Conservation (phyloP, 1,140 invertebrate species). For the Panagrolaimus sp. region DNA sequence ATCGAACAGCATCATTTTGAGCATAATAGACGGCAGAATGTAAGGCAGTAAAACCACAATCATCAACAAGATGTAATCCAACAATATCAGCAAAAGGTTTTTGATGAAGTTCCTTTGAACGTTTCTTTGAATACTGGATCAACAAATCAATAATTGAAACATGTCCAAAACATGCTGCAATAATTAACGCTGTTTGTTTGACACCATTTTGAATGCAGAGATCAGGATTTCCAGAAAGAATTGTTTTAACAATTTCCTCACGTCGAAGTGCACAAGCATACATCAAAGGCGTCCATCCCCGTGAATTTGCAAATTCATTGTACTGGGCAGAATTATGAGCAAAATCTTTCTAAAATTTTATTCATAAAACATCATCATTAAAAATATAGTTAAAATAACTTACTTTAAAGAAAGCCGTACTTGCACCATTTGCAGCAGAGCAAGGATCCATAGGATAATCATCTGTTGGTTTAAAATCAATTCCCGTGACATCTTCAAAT, state of each 20-base stretch:
- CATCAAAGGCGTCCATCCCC: not conserved
- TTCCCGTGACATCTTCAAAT: too few relatives aligned
- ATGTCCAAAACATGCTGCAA: not conserved
- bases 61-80: not conserved
- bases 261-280: slow-evolving; percentile 2
- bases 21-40: slow-evolving; percentile 11
- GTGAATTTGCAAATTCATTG: not conserved
- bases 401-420: too few relatives aligned
- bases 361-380: too few relatives aligned
- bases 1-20: not conserved
- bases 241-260: not conserved
- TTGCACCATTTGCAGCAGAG: too few relatives aligned
- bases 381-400: too few relatives aligned
- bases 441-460: too few relatives aligned
- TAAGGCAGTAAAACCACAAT: not conserved
- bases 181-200: not conserved
- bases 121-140: not conserved
- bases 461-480: too few relatives aligned
- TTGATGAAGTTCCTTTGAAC: not conserved
- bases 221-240: not conserved
- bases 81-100: not conserved
- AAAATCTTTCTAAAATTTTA: too few relatives aligned
- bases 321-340: too few relatives aligned
- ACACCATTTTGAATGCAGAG: not conserved
- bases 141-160: not conserved